Base-by-base conservation (phyloP, 64 coral and sea anemone species). In the Pocillopora verrucosa region DNA sequence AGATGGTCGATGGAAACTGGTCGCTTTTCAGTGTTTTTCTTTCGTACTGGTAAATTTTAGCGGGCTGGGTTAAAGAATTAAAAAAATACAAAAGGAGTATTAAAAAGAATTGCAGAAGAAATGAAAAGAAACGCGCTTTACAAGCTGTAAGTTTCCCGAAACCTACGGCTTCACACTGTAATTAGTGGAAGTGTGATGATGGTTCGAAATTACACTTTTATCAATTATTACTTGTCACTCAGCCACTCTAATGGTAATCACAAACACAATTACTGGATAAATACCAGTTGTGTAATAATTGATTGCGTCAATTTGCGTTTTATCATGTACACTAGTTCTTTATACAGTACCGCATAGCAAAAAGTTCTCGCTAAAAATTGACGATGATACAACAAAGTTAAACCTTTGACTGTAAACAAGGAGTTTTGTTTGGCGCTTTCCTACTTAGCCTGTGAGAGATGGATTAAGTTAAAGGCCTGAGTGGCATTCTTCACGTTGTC, bases 261-360 rank as follows among this genome's bases (percentile, higher is more conserved):
- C 20, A 36, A 45, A 17, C 25, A 34, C 60, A 16, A 61, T 65
- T 61, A 38, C 61, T 20, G 25, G 4, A 38, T 84, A 84, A 84
- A 84, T 65, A 56, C 36, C 63, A 16, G 61, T 70, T 24, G 36
- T 84, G 82, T 72, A 72, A 72, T 84, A 84, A 70, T 84, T 38
- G 37, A 56, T 84, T 51, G 24, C 24, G 65, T 9, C n/a, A 24
- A 24, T 69, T 69, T 7, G 10, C 59, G 16, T 67, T 67, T 67
- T 67, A 20, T 22, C 34, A 14, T 65, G 25, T 36, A 41, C 13
- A 16, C 51, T 76, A 41, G 16, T 76, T 45, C 36, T 0, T 15
- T 45, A 15, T 30, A 58, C 19, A 60, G 17, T 80, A 63, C 36
- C 61, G 24, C 65, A n/a, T n/a, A 69, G 24, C 17, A 69, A 24